These are phyloP conservation scores for Aricia agestis DNA, from an alignment of 1,140 invertebrate genomes.

Conservation along the genomic window DNA sequence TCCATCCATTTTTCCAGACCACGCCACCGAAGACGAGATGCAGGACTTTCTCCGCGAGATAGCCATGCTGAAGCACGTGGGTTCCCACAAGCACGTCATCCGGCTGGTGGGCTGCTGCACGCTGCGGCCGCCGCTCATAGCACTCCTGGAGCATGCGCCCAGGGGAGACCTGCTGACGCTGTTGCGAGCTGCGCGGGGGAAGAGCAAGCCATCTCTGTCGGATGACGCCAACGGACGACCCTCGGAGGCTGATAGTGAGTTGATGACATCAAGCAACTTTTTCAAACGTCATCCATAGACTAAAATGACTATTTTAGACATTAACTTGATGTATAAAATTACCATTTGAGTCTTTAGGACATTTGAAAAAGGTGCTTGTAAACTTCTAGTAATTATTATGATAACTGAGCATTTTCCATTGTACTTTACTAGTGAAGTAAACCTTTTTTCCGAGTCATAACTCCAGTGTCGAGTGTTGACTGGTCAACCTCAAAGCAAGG, in stretches of 20 bases:
- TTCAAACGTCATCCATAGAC: no score
- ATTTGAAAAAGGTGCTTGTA: no score
- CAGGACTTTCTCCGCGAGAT: conserved; percentile 86
- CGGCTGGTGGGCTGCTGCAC: conserved; percentile 88
- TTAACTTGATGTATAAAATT: no score
- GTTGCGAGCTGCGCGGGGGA: conserved; percentile 51
- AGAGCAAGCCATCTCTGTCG: conserved; percentile 31
- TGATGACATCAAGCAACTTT: not conserved
- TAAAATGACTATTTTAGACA: no score
- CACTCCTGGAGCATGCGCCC: conserved; percentile 88
- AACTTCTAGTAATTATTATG: no score
- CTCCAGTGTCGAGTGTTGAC: no score
- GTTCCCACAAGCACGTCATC: conserved; percentile 87
- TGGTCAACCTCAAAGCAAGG: no score
- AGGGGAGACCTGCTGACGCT: conserved; percentile 86
- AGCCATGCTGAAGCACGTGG: conserved; percentile 86
- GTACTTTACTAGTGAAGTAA: no score
- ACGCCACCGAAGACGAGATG: conserved; percentile 77
- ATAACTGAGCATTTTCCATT: no score
- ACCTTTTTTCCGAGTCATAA: no score
- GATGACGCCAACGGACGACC: conserved; percentile 39
- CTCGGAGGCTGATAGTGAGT: conserved; percentile 62
- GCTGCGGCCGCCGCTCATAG: conserved; percentile 79
- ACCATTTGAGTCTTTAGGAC: no score
- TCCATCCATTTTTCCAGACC: conserved; percentile 46